Percentiles rank a stretch among this genome's conserved stretches.
Evolutionary conservation across 2,888 invertebrate species (phyloP).

Genomic region (Drosophila paracracens): DNA sequence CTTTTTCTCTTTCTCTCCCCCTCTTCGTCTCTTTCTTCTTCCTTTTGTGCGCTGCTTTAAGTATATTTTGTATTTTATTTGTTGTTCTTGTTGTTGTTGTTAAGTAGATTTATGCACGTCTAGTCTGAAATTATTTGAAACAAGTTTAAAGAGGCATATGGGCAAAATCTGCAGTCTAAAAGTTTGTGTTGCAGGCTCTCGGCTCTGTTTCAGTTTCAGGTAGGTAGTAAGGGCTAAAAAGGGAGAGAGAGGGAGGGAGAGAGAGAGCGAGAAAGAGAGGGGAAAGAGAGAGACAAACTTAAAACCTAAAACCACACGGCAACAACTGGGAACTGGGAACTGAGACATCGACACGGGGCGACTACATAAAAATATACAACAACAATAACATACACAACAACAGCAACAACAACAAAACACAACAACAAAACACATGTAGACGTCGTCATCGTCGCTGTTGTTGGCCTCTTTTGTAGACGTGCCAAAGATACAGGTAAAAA

Average conservation of each 20-base stretch:
- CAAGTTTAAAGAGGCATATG: constrained; percentile 74
- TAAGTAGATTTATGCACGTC: constrained; percentile 81
- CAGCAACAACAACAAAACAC: constrained; percentile 32
- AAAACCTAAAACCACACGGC: constrained; percentile 65
- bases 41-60: constrained; percentile 38
- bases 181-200: constrained; percentile 8
- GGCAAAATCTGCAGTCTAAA: constrained; percentile 49
- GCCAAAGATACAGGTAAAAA: constrained; percentile 79
- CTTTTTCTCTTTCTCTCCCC: neutral
- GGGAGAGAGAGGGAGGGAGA: neutral
- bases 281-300: constrained; percentile 22
- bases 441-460: constrained; percentile 57
- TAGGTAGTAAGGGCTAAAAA: constrained; percentile 54
- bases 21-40: neutral
- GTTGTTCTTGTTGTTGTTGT: constrained; percentile 45
- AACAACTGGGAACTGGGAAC: constrained; percentile 1
- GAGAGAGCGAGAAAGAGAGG: constrained; percentile 19
- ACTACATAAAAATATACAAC: constrained; percentile 67
- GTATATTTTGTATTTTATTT: constrained; percentile 50
- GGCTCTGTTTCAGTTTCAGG: constrained; percentile 22
- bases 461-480: constrained; percentile 59
- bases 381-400: constrained; percentile 1
- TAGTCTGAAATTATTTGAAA: constrained; percentile 79
- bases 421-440: constrained; percentile 66
- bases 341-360: constrained; percentile 28